Conservation (phyloP, 2,113 vertebrate genomes). For the Microcebus griseorufus region DNA sequence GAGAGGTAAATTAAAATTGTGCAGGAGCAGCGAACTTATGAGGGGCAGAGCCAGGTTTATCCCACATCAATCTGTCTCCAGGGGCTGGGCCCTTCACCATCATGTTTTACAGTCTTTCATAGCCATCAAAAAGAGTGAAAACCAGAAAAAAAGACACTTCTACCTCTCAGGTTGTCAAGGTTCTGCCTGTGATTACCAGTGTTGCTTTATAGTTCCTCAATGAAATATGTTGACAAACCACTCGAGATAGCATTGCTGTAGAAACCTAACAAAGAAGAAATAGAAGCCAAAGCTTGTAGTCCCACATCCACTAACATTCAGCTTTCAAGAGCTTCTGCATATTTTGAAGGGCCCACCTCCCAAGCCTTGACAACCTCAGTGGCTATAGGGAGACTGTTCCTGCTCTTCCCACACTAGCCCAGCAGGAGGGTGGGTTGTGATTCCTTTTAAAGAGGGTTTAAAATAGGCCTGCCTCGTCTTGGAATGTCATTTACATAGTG, state of each 20-base stretch:
- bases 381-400: not conserved
- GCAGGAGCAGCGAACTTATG: not conserved
- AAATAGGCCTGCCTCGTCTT: not conserved
- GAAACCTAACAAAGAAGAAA: not conserved
- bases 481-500: not conserved
- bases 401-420: not conserved
- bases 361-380: not conserved
- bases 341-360: not conserved
- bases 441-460: not conserved
- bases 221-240: not conserved
- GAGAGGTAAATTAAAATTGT: not conserved
- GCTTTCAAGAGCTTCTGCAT: not conserved
- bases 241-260: not conserved
- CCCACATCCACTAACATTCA: not conserved
- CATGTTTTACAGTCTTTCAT: not conserved
- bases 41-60: not conserved
- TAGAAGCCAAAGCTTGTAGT: not conserved
- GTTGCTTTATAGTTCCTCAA: not conserved
- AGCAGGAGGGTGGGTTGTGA: not conserved
- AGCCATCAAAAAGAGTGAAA: not conserved
- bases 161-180: not conserved
- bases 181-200: not conserved
- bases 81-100: not conserved
- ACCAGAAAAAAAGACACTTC: not conserved
- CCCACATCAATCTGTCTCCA: not conserved